Evolutionary conservation across 64 coral and sea anemone genomes (phyloP).

Genomic region (Actinia tenebrosa): DNA sequence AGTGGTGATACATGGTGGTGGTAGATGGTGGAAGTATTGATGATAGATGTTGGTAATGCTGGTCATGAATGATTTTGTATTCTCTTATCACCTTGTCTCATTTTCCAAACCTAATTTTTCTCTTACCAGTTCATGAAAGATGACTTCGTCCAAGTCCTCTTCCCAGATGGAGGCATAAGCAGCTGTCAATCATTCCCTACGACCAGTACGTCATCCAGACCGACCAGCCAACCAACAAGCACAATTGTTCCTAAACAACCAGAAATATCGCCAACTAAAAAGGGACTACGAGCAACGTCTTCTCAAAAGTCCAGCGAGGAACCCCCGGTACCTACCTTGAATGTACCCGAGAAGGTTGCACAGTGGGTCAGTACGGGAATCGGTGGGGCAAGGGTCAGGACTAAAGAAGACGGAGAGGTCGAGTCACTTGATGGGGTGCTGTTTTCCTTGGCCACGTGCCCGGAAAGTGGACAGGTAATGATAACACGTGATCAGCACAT

Average conservation of each 20-base stretch:
- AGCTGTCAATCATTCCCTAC: slow-evolving; percentile 37
- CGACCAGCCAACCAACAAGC: slow-evolving; percentile 55
- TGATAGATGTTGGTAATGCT: no score
- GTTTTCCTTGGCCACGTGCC: slow-evolving; percentile 75
- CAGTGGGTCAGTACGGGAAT: slow-evolving; percentile 72
- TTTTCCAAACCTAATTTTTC: background rate
- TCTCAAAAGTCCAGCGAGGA: slow-evolving; percentile 72
- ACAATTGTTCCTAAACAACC: slow-evolving; percentile 27
- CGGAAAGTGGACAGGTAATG: slow-evolving; percentile 75
- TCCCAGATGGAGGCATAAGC: slow-evolving; percentile 76
- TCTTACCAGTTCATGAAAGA: slow-evolving; percentile 48
- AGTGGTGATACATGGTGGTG: no score
- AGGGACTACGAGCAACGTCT: slow-evolving; percentile 19
- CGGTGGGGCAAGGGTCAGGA: slow-evolving; percentile 62
- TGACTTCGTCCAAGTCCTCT: slow-evolving; percentile 76
- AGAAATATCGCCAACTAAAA: slow-evolving; percentile 31
- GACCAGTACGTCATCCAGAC: background rate
- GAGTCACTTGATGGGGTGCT: slow-evolving; percentile 48
- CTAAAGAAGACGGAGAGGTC: slow-evolving; percentile 41
- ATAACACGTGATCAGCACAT: background rate
- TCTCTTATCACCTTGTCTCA: background rate
- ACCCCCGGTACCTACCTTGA: slow-evolving; percentile 38
- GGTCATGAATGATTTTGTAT: no score
- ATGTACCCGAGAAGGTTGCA: slow-evolving; percentile 51
- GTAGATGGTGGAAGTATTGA: no score